Base-by-base conservation (phyloP, 2,888 invertebrate genomes). In the Rambutsinella grinnellia region DNA sequence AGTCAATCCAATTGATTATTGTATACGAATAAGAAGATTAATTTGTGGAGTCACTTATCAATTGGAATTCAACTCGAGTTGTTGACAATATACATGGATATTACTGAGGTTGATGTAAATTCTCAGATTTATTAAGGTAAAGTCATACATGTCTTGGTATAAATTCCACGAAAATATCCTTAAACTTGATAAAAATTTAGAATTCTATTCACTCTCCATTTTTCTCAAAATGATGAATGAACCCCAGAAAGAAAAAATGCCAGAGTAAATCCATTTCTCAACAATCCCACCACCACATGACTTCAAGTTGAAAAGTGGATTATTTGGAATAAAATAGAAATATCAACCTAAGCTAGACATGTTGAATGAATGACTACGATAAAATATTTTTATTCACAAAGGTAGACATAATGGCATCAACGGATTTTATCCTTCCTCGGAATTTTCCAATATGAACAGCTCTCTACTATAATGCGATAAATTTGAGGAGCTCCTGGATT, bases 331-430 rank as follows among this genome's bases (percentile, higher is more conserved):
- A 36, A 13, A 13, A 36, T 36, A 36, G 13, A 36, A 36, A 36
- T 13, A 36, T 36, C 36, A 36, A 36, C 6, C 5, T 36, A 5
- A 36, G 36, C 36, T 36, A 5, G 13, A 13, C 36, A 36, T 36
- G 36, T 8, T 8, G 36, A 36, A 36, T 36, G 36, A 36, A 36
- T 36, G 36, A 36, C 5, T 36, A 8, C 36, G 13, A 36, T 5
- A 36, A 13, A 13, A 36, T 36, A 36, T 36, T n/a, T n/a, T n/a
- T n/a, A 36, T 36, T 36, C 36, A 13, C 36, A 36, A 60, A 61
- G 56, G 49, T 15, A 60, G 36, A 60, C 58, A 60, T 57, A 57
- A 60, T 36, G 58, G 58, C 36, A 36, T 5, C 36, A 36, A 13
- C 5, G 36, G 36, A 36, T 36, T 36, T n/a, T n/a, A n/a, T n/a